phyloP scores from a whole-genome alignment of 2,888 invertebrate species.

The Sphaerolaimus hirsutus region DNA sequence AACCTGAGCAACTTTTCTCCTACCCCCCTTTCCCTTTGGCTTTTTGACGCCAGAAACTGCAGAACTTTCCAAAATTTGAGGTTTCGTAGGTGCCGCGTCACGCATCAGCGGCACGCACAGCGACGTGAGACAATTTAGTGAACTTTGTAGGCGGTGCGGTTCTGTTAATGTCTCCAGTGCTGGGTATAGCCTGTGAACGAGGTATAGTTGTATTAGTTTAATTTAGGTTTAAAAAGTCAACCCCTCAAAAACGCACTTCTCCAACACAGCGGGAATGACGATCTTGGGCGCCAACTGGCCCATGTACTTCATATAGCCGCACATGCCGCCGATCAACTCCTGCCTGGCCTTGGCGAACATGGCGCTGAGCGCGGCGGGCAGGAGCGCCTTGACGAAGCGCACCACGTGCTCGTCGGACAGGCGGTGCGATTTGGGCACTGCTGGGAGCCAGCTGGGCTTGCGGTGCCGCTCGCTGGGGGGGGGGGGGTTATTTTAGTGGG shows the following conservation, averaged over 20 bases:
- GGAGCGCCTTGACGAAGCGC: conserved; percentile 47
- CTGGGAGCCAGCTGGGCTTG: too few relatives aligned
- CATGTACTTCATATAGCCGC: conserved; percentile 39
- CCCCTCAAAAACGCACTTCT: conserved; percentile 32
- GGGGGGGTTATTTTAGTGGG: too few relatives aligned
- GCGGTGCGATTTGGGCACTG: too few relatives aligned
- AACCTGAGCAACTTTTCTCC: too few relatives aligned
- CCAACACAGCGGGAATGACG: conserved; percentile 56
- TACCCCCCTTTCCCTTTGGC: too few relatives aligned
- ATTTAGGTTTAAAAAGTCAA: not conserved
- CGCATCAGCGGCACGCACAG: conserved; percentile 27
- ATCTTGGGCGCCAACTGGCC: conserved; percentile 53
- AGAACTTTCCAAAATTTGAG: not conserved
- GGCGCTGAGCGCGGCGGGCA: conserved; percentile 48
- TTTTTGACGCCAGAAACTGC: not conserved
- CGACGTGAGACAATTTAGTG: conserved; percentile 28
- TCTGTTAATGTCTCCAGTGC: conserved; percentile 63
- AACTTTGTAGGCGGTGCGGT: conserved; percentile 41
- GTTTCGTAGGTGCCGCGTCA: conserved; percentile 9
- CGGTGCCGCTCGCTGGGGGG: too few relatives aligned
- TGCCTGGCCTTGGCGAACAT: conserved; percentile 48
- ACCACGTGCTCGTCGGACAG: too few relatives aligned
- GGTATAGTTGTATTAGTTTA: not conserved
- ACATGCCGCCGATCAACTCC: conserved; percentile 26
- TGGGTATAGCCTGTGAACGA: conserved; percentile 38